Conservation (phyloP, 2,888 invertebrate genomes). For the Limnephilus lunatus region DNA sequence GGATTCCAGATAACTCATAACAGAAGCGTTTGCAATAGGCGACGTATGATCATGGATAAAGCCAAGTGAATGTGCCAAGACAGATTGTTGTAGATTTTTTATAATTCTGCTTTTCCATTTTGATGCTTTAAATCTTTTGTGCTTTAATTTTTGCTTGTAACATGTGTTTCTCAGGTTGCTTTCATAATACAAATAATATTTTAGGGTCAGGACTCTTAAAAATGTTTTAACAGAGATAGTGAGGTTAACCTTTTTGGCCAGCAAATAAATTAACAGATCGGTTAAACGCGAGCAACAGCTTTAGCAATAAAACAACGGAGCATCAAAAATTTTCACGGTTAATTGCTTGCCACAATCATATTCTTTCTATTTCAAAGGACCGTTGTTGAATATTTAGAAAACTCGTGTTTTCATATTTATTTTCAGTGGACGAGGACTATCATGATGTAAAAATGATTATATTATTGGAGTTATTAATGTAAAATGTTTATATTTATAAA, state of each 20-base stretch:
- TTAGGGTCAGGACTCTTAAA: background rate
- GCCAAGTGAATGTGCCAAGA: no score
- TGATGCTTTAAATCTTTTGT: background rate
- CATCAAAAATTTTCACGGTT: background rate
- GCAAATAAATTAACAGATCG: background rate
- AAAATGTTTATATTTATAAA: no score
- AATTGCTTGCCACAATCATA: background rate
- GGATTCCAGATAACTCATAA: no score
- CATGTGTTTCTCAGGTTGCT: background rate
- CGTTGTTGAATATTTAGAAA: background rate
- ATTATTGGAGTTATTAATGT: no score
- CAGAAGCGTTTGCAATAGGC: no score
- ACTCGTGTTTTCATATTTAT: background rate
- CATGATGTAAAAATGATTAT: background rate
- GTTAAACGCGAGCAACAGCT: background rate
- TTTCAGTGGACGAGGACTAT: background rate
- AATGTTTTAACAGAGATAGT: background rate
- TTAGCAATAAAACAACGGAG: background rate
- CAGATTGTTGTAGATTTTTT: background rate
- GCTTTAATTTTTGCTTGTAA: background rate
- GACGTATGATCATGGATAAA: no score
- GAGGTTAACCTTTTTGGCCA: background rate
- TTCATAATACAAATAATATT: background rate
- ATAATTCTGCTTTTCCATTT: background rate
- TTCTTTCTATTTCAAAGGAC: background rate